phyloP scores from a whole-genome alignment of 2,888 invertebrate species.

The Cantharis rustica region DNA sequence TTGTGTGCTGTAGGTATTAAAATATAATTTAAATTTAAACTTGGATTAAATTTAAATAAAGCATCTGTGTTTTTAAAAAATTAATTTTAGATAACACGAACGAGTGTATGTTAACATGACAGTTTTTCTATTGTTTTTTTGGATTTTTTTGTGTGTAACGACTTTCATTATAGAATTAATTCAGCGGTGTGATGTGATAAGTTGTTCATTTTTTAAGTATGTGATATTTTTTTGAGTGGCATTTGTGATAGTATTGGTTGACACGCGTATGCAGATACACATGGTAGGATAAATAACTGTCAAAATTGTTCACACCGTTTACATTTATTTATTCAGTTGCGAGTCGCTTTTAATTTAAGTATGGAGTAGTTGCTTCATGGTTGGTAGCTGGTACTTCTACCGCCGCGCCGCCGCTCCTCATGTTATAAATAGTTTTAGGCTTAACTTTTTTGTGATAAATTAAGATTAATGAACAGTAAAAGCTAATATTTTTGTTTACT shows the following conservation, averaged over 20 bases:
- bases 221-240: constrained; percentile 2
- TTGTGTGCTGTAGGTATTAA: neutral
- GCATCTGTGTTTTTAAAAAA: neutral
- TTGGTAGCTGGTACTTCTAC: neutral
- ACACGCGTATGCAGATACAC: constrained; percentile 31
- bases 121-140: neutral
- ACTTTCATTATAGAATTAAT: neutral
- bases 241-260: constrained; percentile 17
- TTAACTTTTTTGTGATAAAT: constrained; percentile 30
- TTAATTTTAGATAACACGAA: neutral
- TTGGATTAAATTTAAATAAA: neutral
- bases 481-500: constrained; percentile 35
- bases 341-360: constrained; percentile 34
- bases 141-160: neutral
- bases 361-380: constrained; percentile 4
- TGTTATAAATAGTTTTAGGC: constrained; percentile 29
- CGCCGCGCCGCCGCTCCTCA: neutral
- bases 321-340: constrained; percentile 40
- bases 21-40: neutral
- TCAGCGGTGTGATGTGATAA: neutral
- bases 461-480: constrained; percentile 34
- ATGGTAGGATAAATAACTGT: constrained; percentile 37
- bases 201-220: neutral
- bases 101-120: neutral
- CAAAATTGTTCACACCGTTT: constrained; percentile 39